Conservation (phyloP, 2,888 invertebrate genomes). For the Stenodema calcarata region DNA sequence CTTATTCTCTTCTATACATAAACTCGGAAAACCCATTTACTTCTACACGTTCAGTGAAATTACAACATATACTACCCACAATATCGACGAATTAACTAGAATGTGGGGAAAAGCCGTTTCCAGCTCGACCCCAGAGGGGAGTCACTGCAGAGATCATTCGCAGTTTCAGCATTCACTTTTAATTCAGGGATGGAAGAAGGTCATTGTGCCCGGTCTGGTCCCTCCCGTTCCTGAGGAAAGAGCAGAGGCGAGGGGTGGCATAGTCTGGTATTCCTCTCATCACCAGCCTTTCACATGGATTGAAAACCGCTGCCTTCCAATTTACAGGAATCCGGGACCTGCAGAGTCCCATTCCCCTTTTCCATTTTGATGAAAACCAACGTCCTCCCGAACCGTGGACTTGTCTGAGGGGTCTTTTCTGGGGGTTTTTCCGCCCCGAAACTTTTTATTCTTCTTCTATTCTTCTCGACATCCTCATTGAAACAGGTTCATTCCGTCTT, state of each 20-base stretch:
- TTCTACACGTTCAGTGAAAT: no score
- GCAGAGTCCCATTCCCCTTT: neutral
- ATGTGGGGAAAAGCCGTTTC: neutral
- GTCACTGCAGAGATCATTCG: neutral
- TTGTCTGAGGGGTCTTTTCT: neutral
- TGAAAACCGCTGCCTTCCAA: slow-evolving; percentile 38
- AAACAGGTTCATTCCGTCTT: neutral
- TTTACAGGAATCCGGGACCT: slow-evolving; percentile 31
- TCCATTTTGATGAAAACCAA: slow-evolving; percentile 22
- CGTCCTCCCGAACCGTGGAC: neutral
- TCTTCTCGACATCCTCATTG: neutral
- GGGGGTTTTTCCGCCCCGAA: neutral
- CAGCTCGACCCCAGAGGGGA: neutral
- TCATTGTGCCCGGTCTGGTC: slow-evolving; percentile 30
- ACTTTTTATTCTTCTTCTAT: neutral
- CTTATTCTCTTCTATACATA: no score
- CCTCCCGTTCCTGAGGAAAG: neutral
- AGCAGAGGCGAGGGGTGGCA: no score
- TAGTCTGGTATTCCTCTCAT: slow-evolving; percentile 2
- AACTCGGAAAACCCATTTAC: no score
- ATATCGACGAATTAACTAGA: neutral
- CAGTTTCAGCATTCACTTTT: slow-evolving; percentile 25
- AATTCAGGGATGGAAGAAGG: slow-evolving; percentile 39
- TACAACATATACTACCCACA: neutral
- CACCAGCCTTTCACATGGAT: slow-evolving; percentile 46